These are phyloP conservation scores for Pholis gunnellus DNA, from an alignment of 2,113 vertebrate species.

Conservation along the genomic window DNA sequence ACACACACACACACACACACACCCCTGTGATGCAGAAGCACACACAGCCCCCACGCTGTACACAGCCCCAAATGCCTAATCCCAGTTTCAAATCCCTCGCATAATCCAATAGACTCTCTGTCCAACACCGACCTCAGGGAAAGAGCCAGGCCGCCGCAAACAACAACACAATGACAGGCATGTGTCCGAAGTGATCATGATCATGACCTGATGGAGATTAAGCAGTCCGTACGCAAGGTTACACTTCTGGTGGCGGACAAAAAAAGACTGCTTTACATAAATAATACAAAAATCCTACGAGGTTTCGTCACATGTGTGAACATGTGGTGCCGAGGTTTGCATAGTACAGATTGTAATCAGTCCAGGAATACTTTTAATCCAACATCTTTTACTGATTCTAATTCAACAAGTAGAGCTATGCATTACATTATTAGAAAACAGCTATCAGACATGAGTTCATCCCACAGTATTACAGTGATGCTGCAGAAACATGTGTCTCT, in stretches of 20 bases:
- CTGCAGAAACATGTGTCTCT: conserved; percentile 4
- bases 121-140: conserved; percentile 78
- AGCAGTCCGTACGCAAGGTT: conserved; percentile 14
- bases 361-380: neutral
- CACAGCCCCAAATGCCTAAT: conserved; percentile 85
- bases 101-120: conserved; percentile 93
- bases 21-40: conserved; percentile 45
- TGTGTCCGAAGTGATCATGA: conserved; percentile 39
- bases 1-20: conserved; percentile 26
- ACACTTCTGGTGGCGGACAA: neutral
- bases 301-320: neutral
- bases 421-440: neutral
- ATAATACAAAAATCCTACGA: neutral
- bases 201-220: conserved; percentile 34
- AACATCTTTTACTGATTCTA: neutral
- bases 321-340: neutral
- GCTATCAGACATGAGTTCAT: neutral
- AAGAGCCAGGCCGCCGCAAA: conserved; percentile 66
- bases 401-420: neutral
- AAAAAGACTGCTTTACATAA: neutral
- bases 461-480: neutral
- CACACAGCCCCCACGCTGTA: conserved; percentile 80
- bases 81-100: conserved; percentile 89
- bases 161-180: conserved; percentile 57
- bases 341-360: neutral